These are phyloP conservation scores for Thalassophryne amazonica DNA, from an alignment of 2,797 vertebrate species.

Conservation along the genomic window DNA sequence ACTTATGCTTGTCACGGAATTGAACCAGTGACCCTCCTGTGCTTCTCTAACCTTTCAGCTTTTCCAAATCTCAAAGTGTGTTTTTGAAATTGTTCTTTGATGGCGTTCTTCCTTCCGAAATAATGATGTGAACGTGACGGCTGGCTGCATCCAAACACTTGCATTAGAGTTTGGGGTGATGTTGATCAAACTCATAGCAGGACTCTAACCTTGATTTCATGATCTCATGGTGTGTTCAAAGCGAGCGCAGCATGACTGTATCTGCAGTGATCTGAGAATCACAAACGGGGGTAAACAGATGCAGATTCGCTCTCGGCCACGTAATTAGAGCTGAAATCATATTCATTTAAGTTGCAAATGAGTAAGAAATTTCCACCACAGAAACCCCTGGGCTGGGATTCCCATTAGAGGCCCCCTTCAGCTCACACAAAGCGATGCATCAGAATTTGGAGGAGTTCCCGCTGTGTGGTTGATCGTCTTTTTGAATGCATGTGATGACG, in stretches of 20 bases:
- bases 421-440: not conserved
- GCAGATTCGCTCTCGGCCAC: not conserved
- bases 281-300: not conserved
- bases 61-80: too few species aligned
- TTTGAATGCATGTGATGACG: not conserved
- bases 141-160: too few species aligned
- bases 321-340: not conserved
- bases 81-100: too few species aligned
- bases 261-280: not conserved
- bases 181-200: too few species aligned
- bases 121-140: too few species aligned
- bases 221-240: too few species aligned
- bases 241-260: not conserved
- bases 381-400: not conserved
- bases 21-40: too few species aligned
- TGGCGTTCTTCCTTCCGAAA: too few species aligned
- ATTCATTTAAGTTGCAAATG: not conserved
- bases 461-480: not conserved
- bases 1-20: too few species aligned
- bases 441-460: constrained; percentile 1
- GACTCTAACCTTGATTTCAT: too few species aligned
- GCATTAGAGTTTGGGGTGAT: too few species aligned
- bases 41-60: too few species aligned
- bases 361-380: not conserved
- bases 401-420: not conserved